A percentile compares a stretch with the other conserved stretches of the same genome.
Conservation (phyloP, 2,113 vertebrate species). For the Thalassarche chlororhynchos region DNA sequence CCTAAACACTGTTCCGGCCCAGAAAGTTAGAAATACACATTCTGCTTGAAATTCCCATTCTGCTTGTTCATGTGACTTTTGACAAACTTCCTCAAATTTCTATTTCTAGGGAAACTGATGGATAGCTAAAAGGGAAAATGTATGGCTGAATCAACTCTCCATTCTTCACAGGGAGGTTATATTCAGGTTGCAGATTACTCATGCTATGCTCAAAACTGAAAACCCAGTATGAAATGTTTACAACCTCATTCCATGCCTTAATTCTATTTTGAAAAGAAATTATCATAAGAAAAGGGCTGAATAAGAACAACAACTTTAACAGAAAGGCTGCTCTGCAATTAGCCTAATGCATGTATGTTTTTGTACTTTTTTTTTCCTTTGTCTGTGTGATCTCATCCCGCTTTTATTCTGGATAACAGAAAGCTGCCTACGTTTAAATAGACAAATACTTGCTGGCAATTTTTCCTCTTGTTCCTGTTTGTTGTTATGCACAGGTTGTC, state of each 20-base stretch:
- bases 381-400: not conserved
- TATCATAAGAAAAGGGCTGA: not conserved
- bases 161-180: fast-evolving
- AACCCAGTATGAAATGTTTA: not conserved
- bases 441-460: not conserved
- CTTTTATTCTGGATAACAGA: not conserved
- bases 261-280: not conserved
- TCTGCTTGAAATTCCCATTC: not conserved
- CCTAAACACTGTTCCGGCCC: not conserved
- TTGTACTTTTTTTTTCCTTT: not conserved
- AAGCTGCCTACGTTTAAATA: not conserved
- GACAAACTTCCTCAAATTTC: not conserved
- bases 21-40: not conserved
- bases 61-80: not conserved
- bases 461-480: not conserved
- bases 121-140: not conserved
- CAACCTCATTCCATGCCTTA: not conserved
- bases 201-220: not conserved
- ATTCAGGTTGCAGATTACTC: not conserved
- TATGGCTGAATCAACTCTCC: not conserved
- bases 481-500: not conserved
- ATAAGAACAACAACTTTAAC: not conserved
- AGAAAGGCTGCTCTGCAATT: not conserved
- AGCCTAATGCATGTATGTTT: not conserved
- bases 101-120: not conserved